Percentiles rank a stretch among this genome's conserved stretches.
Evolutionary conservation across 2,888 invertebrate species (phyloP).

Genomic region (Vesta saturnalis): DNA sequence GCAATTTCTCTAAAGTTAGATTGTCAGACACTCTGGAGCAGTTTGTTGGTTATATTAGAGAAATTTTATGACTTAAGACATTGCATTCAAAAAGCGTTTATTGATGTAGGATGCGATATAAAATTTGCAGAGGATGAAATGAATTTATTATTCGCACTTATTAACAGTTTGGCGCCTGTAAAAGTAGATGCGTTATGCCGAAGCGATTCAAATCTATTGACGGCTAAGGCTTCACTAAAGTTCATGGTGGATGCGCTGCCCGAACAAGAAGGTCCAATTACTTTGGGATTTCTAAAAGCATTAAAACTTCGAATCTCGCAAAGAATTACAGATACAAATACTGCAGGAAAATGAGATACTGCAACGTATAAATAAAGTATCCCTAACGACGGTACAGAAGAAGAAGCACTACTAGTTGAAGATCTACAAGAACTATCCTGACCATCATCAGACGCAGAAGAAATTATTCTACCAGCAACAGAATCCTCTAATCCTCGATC

Average conservation of each 20-base stretch:
- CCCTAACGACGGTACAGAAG: neutral
- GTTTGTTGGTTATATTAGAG: no score
- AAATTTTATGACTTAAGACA: no score
- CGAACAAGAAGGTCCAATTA: neutral
- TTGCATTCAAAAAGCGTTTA: no score
- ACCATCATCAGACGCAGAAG: no score
- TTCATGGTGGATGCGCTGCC: no score
- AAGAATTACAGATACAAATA: neutral
- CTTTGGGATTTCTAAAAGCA: neutral
- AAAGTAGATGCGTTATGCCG: neutral
- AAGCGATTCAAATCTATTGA: neutral
- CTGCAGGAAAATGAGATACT: neutral
- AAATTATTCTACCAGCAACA: neutral
- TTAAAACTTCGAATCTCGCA: no score
- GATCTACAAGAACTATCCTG: no score
- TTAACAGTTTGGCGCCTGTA: neutral
- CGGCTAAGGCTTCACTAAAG: neutral
- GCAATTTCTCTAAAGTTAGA: neutral
- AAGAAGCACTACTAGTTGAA: neutral
- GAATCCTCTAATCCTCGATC: neutral
- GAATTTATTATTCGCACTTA: neutral
- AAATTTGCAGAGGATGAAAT: neutral
- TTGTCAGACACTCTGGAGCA: no score
- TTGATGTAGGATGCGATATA: neutral
- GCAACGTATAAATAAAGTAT: neutral